Percentiles rank a stretch among this genome's conserved stretches.
Conservation (phyloP, 1,140 invertebrate genomes). For the Ooceraea biroi region DNA sequence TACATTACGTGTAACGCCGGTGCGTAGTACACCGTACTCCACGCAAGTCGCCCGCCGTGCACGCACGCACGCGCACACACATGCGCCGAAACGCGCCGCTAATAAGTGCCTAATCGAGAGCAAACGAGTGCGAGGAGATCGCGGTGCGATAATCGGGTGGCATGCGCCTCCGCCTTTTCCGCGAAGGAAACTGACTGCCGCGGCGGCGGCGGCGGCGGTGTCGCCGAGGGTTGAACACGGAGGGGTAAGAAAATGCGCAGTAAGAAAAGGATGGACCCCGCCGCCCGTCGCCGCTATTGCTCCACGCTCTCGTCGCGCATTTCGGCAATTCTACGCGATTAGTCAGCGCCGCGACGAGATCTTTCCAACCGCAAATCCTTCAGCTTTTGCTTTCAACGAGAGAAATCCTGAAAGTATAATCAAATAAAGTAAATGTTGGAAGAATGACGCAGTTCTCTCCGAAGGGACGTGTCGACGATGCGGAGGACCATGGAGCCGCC, state of each 20-base stretch:
- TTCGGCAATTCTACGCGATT: no score
- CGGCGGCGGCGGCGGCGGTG: constrained; percentile 27
- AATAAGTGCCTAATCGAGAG: constrained; percentile 46
- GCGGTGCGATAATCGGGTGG: constrained; percentile 41
- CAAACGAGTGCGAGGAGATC: not conserved
- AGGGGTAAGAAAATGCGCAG: constrained; percentile 84
- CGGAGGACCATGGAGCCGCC: constrained; percentile 62
- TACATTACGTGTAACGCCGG: constrained; percentile 23
- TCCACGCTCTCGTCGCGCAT: not conserved
- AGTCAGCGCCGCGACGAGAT: no score
- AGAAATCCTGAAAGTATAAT: no score
- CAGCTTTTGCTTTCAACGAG: no score
- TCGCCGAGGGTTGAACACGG: constrained; percentile 72
- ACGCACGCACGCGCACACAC: constrained; percentile 20
- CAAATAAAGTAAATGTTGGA: no score
- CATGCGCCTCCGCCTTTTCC: constrained; percentile 76
- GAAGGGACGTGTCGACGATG: constrained; percentile 16
- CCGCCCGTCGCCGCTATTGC: constrained; percentile 45
- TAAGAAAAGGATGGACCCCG: constrained; percentile 79
- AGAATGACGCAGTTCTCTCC: constrained; percentile 19
- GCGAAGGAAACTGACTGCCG: constrained; percentile 75
- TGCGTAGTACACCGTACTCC: constrained; percentile 27
- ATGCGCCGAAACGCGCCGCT: constrained; percentile 29
- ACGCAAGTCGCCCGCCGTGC: not conserved
- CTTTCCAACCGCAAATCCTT: no score